Conservation (phyloP, 2,113 vertebrate genomes). For the Lagopus muta region DNA sequence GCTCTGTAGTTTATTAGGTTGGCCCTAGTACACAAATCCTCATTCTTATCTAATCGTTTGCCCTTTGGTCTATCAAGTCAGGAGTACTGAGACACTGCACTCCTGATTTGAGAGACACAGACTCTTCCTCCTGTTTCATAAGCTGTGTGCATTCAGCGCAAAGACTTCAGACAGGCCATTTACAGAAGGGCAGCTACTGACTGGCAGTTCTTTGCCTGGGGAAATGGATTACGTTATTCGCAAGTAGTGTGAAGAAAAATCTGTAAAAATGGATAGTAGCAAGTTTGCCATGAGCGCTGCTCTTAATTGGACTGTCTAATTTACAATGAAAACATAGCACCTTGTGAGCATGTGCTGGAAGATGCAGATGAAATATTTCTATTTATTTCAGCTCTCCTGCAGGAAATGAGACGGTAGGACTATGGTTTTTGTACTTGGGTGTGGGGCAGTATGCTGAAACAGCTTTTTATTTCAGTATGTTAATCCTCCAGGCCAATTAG, state of each 20-base stretch:
- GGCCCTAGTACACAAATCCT: neutral
- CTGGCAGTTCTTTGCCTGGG: neutral
- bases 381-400: neutral
- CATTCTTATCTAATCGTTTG: neutral
- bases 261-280: neutral
- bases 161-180: neutral
- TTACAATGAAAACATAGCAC: neutral
- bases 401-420: neutral
- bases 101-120: neutral
- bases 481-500: slow-evolving; percentile 36
- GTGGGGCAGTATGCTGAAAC: neutral
- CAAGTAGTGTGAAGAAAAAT: neutral
- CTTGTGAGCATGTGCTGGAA: neutral
- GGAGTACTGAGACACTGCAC: neutral
- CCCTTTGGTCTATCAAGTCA: neutral
- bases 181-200: neutral
- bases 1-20: neutral
- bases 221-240: neutral
- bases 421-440: neutral
- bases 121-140: neutral
- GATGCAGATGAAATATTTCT: slow-evolving; percentile 25
- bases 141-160: neutral
- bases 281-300: neutral
- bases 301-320: neutral
- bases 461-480: slow-evolving; percentile 36